These are phyloP conservation scores for Lucinisca nassula DNA, from an alignment of 2,888 invertebrate genomes.

Conservation along the genomic window DNA sequence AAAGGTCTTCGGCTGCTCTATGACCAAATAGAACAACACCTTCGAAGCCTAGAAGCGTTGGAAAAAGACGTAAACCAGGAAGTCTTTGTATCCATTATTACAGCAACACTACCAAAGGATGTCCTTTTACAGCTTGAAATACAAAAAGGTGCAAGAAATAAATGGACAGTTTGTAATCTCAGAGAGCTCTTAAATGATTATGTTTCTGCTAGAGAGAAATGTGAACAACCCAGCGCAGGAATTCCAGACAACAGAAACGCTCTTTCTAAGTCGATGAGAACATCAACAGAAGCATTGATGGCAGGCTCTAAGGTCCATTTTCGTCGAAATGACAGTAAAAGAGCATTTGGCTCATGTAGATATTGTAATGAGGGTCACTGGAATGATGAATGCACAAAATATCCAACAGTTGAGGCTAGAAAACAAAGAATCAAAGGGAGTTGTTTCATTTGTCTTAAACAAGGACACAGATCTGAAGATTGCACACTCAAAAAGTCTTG, in stretches of 20 bases:
- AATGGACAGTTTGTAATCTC: constrained; percentile 15
- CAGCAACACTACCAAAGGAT: constrained; percentile 9
- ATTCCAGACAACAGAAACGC: too few relatives aligned
- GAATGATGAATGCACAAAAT: neutral
- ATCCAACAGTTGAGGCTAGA: neutral
- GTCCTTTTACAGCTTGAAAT: constrained; percentile 27
- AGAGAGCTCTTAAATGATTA: constrained; percentile 18
- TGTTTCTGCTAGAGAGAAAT: neutral
- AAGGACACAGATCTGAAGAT: neutral
- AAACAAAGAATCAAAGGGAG: neutral
- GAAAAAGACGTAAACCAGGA: constrained; percentile 21
- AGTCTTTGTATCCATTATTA: constrained; percentile 31
- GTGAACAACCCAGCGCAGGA: too few relatives aligned
- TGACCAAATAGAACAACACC: neutral
- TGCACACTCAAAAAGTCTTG: neutral
- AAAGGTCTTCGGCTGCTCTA: neutral
- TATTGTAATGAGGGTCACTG: too few relatives aligned
- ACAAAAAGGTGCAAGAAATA: constrained; percentile 9
- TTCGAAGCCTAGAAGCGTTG: constrained; percentile 9
- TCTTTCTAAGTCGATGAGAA: too few relatives aligned
- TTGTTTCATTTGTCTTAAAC: neutral
- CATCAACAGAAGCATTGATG: too few relatives aligned
- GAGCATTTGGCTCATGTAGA: too few relatives aligned
- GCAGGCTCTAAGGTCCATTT: too few relatives aligned
- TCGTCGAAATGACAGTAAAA: too few relatives aligned